Evolutionary conservation across 2,113 vertebrate species (phyloP).

Genomic region (Myotis lucifugus): DNA sequence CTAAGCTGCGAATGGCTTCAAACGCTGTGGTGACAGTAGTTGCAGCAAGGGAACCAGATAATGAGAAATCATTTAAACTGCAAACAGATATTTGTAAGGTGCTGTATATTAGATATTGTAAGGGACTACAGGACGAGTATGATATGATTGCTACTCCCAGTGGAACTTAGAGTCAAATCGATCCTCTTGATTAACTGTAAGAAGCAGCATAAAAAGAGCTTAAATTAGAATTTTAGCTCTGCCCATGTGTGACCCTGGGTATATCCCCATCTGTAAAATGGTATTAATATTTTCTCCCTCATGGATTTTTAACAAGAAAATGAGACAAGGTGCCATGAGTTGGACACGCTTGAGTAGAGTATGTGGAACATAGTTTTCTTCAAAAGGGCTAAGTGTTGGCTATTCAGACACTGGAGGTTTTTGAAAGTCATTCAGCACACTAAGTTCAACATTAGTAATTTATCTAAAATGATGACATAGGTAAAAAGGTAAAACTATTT

Average conservation of each 20-base stretch:
- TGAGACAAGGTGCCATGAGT: background rate
- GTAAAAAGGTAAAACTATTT: slow-evolving; percentile 2
- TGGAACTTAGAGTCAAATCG: background rate
- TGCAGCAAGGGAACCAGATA: background rate
- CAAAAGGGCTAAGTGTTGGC: background rate
- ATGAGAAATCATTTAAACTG: background rate
- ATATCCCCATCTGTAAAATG: background rate
- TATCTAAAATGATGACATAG: slow-evolving; percentile 5
- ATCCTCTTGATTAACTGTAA: slow-evolving; percentile 39
- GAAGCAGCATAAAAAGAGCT: background rate
- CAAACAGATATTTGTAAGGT: background rate
- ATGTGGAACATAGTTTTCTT: background rate
- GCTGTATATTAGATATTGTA: background rate
- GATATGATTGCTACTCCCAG: background rate
- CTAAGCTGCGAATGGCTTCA: background rate
- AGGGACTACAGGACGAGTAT: background rate
- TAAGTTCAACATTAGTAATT: background rate
- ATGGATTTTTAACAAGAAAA: background rate
- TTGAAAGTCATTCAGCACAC: slow-evolving; percentile 21
- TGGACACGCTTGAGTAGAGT: background rate
- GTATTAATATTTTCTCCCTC: background rate
- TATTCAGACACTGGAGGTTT: background rate
- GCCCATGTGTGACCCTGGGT: background rate
- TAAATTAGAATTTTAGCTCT: background rate
- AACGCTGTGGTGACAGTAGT: background rate